phyloP scores from a whole-genome alignment of 2,888 invertebrate species.

The Heteromurus nitidus region DNA sequence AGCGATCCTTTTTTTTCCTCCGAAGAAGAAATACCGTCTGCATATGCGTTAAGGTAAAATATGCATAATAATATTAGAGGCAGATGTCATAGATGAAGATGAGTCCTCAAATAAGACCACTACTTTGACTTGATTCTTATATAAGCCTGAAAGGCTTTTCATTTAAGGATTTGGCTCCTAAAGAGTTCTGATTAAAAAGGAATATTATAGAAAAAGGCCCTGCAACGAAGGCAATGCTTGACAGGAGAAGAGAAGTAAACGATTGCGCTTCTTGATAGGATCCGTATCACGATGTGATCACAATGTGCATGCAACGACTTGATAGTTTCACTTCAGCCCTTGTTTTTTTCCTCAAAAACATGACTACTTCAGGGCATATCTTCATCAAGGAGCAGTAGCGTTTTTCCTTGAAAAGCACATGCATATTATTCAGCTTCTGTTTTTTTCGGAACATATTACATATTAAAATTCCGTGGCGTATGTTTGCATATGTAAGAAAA shows the following conservation, averaged over 20 bases:
- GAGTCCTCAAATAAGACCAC: constrained; percentile 27
- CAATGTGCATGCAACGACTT: neutral
- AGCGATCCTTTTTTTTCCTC: constrained; percentile 63
- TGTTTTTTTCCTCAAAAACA: constrained; percentile 12
- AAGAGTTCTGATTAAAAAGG: neutral
- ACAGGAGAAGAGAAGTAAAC: constrained; percentile 2
- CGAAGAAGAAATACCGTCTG: constrained; percentile 13
- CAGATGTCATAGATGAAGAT: constrained; percentile 1
- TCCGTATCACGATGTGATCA: neutral
- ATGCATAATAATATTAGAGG: constrained; percentile 14
- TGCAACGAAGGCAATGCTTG: constrained; percentile 23
- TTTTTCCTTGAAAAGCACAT: constrained; percentile 1
- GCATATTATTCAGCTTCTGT: constrained; percentile 11
- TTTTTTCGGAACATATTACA: neutral
- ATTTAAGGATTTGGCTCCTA: constrained; percentile 2
- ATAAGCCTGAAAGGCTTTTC: neutral
- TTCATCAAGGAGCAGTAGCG: neutral
- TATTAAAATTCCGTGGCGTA: neutral
- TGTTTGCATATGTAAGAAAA: too few relatives aligned
- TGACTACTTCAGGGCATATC: constrained; percentile 29
- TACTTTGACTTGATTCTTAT: neutral
- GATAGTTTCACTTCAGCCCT: neutral
- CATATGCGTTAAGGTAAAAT: neutral
- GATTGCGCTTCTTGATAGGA: too few relatives aligned
- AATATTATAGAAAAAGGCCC: constrained; percentile 9